phyloP scores from a whole-genome alignment of 2,888 invertebrate species.

The Platerodrilus igneus region DNA sequence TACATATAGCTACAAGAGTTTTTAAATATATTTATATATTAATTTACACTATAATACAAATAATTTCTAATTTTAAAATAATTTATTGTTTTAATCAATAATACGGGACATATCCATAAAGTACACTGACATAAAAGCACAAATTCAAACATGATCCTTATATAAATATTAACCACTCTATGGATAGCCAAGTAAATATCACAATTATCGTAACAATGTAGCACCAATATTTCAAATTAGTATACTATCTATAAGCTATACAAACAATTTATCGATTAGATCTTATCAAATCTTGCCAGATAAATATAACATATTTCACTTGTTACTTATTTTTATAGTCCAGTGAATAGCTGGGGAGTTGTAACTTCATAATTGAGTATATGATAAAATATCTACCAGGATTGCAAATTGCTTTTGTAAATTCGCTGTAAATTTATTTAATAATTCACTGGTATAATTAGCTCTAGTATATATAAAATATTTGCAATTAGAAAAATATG shows the following conservation, averaged over 20 bases:
- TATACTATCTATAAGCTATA: constrained; percentile 14
- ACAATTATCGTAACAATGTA: constrained; percentile 30
- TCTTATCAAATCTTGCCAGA: constrained; percentile 18
- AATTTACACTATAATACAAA: constrained; percentile 34
- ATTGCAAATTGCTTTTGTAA: too few species aligned
- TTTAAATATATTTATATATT: constrained; percentile 20
- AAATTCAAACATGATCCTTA: constrained; percentile 4
- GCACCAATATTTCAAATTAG: constrained; percentile 30
- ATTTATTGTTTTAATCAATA: constrained; percentile 32
- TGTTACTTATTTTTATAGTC: too few species aligned
- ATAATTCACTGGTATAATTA: too few species aligned
- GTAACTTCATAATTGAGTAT: too few species aligned
- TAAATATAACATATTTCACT: too few species aligned
- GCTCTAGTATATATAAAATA: too few species aligned
- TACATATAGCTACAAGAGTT: constrained; percentile 24
- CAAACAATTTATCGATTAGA: constrained; percentile 10
- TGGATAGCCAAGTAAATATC: constrained; percentile 33
- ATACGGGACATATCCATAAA: constrained; percentile 27
- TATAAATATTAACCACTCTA: constrained; percentile 18
- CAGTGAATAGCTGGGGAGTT: too few species aligned
- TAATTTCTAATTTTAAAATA: constrained; percentile 29
- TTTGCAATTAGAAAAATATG: too few species aligned
- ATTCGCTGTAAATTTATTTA: too few species aligned
- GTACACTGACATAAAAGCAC: not conserved
- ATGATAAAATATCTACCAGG: too few species aligned